These are phyloP conservation scores for Leptestheria dahalacensis DNA, from an alignment of 1,140 invertebrate species.

Conservation along the genomic window DNA sequence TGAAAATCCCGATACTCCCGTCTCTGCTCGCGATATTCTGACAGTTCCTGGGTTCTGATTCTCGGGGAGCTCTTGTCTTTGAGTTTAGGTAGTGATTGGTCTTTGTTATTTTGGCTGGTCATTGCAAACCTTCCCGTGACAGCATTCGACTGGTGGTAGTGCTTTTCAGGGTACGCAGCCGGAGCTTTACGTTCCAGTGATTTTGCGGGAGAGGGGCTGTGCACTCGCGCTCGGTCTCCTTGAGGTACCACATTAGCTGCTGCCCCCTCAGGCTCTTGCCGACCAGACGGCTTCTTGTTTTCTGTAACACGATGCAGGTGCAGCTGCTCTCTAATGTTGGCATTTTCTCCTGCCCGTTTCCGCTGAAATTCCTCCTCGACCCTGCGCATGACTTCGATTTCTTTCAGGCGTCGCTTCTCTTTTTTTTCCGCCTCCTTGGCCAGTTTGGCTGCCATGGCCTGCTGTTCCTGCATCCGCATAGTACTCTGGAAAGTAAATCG, in stretches of 20 bases:
- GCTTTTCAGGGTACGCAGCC: no score
- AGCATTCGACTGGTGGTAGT: no score
- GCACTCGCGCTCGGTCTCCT: background rate
- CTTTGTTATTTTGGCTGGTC: background rate
- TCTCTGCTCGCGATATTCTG: conserved; percentile 31
- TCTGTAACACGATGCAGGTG: conserved; percentile 40
- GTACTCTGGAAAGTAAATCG: conserved; percentile 70
- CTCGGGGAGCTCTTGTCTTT: conserved; percentile 9
- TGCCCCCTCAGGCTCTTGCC: conserved; percentile 25
- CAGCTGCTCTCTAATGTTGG: conserved; percentile 52
- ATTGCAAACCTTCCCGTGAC: no score
- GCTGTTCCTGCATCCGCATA: conserved; percentile 54
- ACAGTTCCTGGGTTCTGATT: conserved; percentile 27
- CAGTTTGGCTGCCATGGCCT: conserved; percentile 51
- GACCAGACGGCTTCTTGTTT: conserved; percentile 8
- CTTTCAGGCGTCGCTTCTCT: conserved; percentile 51
- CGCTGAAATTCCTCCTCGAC: conserved; percentile 57
- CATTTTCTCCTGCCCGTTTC: conserved; percentile 55
- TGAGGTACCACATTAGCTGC: conserved; percentile 14
- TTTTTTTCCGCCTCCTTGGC: conserved; percentile 56
- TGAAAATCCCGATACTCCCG: conserved; percentile 37
- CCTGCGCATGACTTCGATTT: conserved; percentile 58
- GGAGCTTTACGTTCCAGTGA: background rate
- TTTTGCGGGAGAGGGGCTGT: background rate
- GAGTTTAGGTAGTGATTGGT: background rate